Evolutionary conservation across 2,113 vertebrate species (phyloP).

Genomic region (Notechis scutatus): DNA sequence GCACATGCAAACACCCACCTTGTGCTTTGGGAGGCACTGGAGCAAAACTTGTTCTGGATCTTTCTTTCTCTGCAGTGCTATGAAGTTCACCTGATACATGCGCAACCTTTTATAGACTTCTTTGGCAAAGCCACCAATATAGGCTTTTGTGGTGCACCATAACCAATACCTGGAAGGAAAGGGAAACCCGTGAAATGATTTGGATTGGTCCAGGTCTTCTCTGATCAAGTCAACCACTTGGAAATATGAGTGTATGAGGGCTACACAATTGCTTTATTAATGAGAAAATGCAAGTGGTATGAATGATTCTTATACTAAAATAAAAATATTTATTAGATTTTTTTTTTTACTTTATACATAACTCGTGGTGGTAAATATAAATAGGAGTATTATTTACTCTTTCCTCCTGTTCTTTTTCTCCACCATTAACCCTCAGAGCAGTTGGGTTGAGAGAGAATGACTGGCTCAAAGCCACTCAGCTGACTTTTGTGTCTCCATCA

Average conservation of each 20-base stretch:
- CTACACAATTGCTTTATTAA: background rate
- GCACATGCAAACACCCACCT: conserved; percentile 66
- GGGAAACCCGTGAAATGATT: background rate
- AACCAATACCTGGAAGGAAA: conserved; percentile 88
- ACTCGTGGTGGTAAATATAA: background rate
- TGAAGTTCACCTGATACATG: conserved; percentile 89
- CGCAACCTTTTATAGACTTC: conserved; percentile 87
- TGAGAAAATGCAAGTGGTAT: background rate
- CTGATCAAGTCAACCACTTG: background rate
- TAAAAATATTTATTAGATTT: background rate
- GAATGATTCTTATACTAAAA: background rate
- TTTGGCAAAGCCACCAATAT: conserved; percentile 80
- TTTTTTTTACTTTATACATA: background rate
- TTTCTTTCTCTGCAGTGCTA: conserved; percentile 86
- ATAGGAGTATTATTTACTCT: background rate
- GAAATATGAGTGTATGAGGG: rapidly evolving
- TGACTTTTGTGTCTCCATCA: background rate
- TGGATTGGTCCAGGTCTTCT: background rate
- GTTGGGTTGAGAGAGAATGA: background rate
- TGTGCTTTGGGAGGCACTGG: conserved; percentile 86
- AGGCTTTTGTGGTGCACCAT: conserved; percentile 89
- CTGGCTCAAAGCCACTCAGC: background rate
- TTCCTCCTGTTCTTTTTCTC: background rate
- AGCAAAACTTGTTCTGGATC: conserved; percentile 90
- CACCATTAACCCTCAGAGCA: background rate